Base-by-base conservation (phyloP, 2,888 invertebrate genomes). In the Harmothoe impar region DNA sequence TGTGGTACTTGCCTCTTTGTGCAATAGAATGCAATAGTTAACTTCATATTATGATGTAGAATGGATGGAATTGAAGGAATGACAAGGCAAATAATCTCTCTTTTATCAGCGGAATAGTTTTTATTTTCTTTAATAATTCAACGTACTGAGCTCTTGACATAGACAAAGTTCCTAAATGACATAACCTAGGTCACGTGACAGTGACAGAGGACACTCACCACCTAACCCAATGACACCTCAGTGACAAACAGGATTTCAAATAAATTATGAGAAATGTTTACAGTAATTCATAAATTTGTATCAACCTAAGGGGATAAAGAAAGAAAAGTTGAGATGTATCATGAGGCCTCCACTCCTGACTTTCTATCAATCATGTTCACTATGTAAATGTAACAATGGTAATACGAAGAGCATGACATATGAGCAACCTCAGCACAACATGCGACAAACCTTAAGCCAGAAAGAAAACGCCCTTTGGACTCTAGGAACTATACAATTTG, bases 51-150 rank as follows among this genome's bases (percentile, higher is more conserved):
- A n/a, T n/a, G n/a, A n/a, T n/a, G n/a, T n/a, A n/a, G n/a, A n/a
- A n/a, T n/a, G n/a, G n/a, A n/a, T n/a, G n/a, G n/a, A n/a, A n/a
- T n/a, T n/a, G n/a, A n/a, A n/a, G n/a, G n/a, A n/a, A n/a, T n/a
- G n/a, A 77, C 31, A 31, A 77, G 15, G 17, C 20, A 77, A 15
- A 77, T 15, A 29, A 17, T 31, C 17, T 81, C 15, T 33, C 20
- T 81, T 81, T 86, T 29, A 86, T 51, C 86, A 52, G 54, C 86
- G 86, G 86, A 86, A 86, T 86, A 86, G 52, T 31, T 86, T 86
- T 86, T n/a, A n/a, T 86, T 86, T n/a, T 54, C 56, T 86, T 86
- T n/a, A 86, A 86, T 33, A 86, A 86, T 86, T 54, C 54, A 86
- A 86, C 52, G 54, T 54, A 29, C 29, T 86, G 56, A 54, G 15